Conservation (phyloP, 2,888 invertebrate species). For the Arrhopalites spinosus region DNA sequence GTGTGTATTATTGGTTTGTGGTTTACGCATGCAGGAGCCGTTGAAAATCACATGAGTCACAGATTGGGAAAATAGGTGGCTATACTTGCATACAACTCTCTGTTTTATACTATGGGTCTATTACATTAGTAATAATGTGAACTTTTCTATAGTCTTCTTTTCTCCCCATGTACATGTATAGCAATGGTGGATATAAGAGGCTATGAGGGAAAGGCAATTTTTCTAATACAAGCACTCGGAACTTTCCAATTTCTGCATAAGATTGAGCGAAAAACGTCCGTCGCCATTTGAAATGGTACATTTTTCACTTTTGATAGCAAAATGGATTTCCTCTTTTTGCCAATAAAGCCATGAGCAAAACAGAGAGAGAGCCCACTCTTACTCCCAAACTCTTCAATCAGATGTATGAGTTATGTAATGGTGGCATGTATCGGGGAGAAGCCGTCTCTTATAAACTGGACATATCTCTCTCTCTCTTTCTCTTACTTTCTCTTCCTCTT, state of each 20-base stretch:
- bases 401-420: neutral
- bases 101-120: neutral
- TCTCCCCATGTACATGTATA: no score
- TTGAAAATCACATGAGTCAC: neutral
- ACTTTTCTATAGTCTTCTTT: no score
- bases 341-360: slow-evolving; percentile 19
- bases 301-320: slow-evolving; percentile 55
- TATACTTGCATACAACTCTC: slow-evolving; percentile 6
- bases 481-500: no score
- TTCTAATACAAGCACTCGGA: slow-evolving; percentile 46
- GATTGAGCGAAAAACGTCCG: slow-evolving; percentile 56
- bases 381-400: neutral
- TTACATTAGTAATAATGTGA: neutral
- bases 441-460: neutral
- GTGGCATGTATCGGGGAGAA: neutral
- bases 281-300: slow-evolving; percentile 54
- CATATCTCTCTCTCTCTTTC: no score
- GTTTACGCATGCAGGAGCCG: neutral
- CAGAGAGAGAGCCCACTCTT: neutral
- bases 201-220: slow-evolving; percentile 1
- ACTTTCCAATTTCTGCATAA: slow-evolving; percentile 56
- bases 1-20: neutral
- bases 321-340: slow-evolving; percentile 48
- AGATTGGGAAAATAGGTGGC: neutral
- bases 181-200: no score